Percentiles rank a stretch among this genome's conserved stretches.
Conservation (phyloP, 2,797 vertebrate species). For the Cynopterus sphinx region DNA sequence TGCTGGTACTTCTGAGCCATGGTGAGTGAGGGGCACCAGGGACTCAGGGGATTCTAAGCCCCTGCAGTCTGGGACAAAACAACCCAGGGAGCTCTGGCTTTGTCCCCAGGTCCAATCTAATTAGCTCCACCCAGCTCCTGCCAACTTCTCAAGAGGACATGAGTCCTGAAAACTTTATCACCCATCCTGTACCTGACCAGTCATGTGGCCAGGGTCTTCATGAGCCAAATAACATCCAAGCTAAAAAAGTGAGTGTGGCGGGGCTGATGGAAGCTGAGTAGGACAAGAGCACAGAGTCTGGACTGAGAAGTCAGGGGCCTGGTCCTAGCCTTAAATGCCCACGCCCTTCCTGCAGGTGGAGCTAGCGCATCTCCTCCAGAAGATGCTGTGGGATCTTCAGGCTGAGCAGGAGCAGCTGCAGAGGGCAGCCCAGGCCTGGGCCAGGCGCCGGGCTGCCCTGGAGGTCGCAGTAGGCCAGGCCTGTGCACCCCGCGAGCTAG, state of each 20-base stretch:
- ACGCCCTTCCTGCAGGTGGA: constrained; percentile 82
- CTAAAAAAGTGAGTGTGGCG: constrained; percentile 70
- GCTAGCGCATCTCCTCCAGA: constrained; percentile 85
- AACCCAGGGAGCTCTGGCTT: constrained; percentile 32
- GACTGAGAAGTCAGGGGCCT: background rate
- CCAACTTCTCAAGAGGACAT: constrained; percentile 42
- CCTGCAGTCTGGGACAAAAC: background rate
- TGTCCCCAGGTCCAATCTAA: constrained; percentile 6
- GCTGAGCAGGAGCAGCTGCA: constrained; percentile 83
- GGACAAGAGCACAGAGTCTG: background rate
- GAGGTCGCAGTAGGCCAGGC: constrained; percentile 71
- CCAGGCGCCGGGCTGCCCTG: constrained; percentile 78
- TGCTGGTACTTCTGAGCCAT: background rate
- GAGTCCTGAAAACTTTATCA: constrained; percentile 2
- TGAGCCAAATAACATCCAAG: background rate
- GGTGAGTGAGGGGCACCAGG: constrained; percentile 67
- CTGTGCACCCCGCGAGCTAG: constrained; percentile 83
- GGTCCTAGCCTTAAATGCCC: background rate
- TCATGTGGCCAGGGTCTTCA: background rate
- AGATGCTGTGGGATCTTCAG: constrained; percentile 84
- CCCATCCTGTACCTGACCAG: background rate
- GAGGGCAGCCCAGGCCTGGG: constrained; percentile 83
- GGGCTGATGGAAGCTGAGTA: background rate
- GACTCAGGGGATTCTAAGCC: background rate
- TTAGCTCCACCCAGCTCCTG: background rate